Base-by-base conservation (phyloP, 1,140 invertebrate species). In the Drosophila pseudoobscura region DNA sequence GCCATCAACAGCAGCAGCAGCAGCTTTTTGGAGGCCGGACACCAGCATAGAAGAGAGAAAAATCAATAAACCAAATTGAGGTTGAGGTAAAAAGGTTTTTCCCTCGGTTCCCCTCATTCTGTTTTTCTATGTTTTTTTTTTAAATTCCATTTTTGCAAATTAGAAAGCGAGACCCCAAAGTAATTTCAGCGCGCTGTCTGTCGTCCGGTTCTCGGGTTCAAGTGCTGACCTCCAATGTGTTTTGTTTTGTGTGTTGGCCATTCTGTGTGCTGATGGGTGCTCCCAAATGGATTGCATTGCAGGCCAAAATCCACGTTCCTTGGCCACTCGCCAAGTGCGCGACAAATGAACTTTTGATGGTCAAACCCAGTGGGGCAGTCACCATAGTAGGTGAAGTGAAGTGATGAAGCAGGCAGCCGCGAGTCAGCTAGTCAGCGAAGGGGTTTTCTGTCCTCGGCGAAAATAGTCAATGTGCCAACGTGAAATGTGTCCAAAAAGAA, bases 61-160 rank as follows among this genome's bases (percentile, higher is more conserved):
- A 88, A 88, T 88, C 83, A 79, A 88, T 88, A 88, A 9, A 63
- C 47, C 51, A 61, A 58, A 68, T 69, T 70, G 66, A 68, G 80
- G 65, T 73, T 75, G 80, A 72, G 76, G 71, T 51, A 65, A 76
- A 78, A 85, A 75, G 65, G 65, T 68, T 65, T 76, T 61, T 51
- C 39, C 2, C 41, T 3, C 31, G 31, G 3, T 3, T 3, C 35
- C 35, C 44, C 46, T n/a, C 43, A 43, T 63, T 58, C n/a, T 13
- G 41, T 43, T 71, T 61, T 76, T 57, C 58, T 39, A 39, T 39
- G 35, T 39, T 13, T 39, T 61, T 13, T 39, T 61, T 62, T 60
- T 66, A 53, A 85, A 85, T 74, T 63, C 65, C 60, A 74, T 84
- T 84, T 75, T 87, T 87, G 82, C 82, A 85, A 85, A 85, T 87